These are phyloP conservation scores for Bombylius discolor DNA, from an alignment of 2,888 invertebrate genomes.

Conservation along the genomic window DNA sequence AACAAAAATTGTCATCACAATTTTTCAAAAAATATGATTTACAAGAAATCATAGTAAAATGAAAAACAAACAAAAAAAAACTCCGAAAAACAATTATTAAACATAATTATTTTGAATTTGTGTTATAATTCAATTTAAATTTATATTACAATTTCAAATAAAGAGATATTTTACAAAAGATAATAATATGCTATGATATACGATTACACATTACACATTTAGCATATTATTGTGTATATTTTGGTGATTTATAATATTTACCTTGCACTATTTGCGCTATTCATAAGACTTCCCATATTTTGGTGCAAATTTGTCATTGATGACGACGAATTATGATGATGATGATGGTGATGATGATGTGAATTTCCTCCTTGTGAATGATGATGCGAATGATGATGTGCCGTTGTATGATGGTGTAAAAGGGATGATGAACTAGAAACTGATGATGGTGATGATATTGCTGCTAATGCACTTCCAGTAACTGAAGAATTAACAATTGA, in stretches of 20 bases:
- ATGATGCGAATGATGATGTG: slow-evolving; percentile 20
- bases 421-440: slow-evolving; percentile 18
- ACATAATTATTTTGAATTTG: background rate
- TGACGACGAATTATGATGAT: slow-evolving; percentile 31
- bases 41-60: background rate
- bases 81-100: background rate
- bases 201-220: no score
- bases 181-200: no score
- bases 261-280: slow-evolving; percentile 36
- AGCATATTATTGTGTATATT: no score
- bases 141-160: no score
- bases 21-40: background rate
- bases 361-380: slow-evolving; percentile 21
- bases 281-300: slow-evolving; percentile 36
- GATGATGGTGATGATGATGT: slow-evolving; percentile 10
- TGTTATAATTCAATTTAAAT: background rate
- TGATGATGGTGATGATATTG: slow-evolving; percentile 13
- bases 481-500: slow-evolving; percentile 1
- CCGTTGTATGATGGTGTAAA: slow-evolving; percentile 22
- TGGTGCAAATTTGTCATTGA: slow-evolving; percentile 36
- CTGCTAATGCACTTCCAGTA: slow-evolving; percentile 1
- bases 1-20: slow-evolving; percentile 9
- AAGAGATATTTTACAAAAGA: no score
- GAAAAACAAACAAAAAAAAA: background rate
- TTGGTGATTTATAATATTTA: slow-evolving; percentile 12